Evolutionary conservation across 2,113 vertebrate genomes (phyloP).

Genomic region (Pardalotus punctatus): DNA sequence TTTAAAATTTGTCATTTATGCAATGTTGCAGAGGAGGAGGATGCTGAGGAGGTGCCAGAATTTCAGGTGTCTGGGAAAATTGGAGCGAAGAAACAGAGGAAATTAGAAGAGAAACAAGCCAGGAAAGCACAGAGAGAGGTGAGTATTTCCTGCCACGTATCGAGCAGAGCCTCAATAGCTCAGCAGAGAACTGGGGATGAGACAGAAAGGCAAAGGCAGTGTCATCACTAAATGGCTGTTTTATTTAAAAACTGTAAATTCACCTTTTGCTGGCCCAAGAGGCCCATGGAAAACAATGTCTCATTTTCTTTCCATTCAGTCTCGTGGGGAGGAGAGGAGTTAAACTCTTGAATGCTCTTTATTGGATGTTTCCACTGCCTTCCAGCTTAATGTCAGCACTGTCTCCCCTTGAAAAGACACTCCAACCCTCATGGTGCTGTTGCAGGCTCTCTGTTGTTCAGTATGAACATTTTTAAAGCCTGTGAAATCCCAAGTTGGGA

Average conservation of each 20-base stretch:
- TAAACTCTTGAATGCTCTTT: background rate
- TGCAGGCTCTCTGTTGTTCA: background rate
- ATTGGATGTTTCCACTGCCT: background rate
- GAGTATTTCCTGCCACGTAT: constrained; percentile 39
- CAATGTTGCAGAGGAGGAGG: constrained; percentile 62
- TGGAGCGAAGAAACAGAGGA: constrained; percentile 93
- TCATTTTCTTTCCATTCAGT: background rate
- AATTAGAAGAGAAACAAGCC: constrained; percentile 96
- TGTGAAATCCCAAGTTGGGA: background rate
- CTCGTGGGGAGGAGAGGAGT: background rate
- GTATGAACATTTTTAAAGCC: background rate
- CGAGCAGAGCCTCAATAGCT: background rate
- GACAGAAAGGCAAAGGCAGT: background rate
- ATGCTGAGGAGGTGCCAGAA: constrained; percentile 67
- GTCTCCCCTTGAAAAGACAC: background rate
- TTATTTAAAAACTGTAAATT: background rate
- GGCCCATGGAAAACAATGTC: background rate
- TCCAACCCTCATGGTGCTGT: fast-evolving
- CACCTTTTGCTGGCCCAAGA: background rate
- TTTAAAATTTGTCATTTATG: background rate
- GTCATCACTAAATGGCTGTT: background rate
- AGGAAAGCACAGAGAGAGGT: constrained; percentile 94
- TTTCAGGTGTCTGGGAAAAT: constrained; percentile 81
- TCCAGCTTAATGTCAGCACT: background rate
- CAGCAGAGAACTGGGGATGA: background rate